Base-by-base conservation (phyloP, 2,113 vertebrate genomes). In the Egretta garzetta region DNA sequence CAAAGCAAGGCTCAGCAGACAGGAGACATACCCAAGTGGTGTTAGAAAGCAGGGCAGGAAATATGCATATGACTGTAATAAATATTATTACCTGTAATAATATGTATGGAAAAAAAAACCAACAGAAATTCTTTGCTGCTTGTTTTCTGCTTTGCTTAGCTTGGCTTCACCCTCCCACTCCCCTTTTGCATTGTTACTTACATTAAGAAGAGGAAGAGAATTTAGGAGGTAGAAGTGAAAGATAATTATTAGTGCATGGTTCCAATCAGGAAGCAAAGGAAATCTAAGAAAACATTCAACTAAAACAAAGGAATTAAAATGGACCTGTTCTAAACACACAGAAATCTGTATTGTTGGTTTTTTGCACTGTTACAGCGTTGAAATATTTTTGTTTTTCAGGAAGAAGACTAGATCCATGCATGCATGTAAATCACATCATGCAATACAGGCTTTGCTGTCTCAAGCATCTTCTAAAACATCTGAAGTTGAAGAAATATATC, bases 1-100 rank as follows among this genome's bases (percentile, higher is more conserved):
- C 55, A 94, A 86, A 98, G 99, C 98, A 98, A 99, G 99, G 99
- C 99, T 99, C 99, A 99, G 98, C 99, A 99, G 99, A 99, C 99
- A 99, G 99, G 99, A 99, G 94, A 97, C 86, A 70, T 96, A 97
- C 73, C 80, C 79, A 22, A 81, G 74, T 86, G 86, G 90, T 92
- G 97, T 98, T 98, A 98, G 98, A 98, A 97, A 96, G 95, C 59
- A 89, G 89, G 89, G 96, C 92, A 77, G 20, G 52, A 96, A 94
- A 83, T 91, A 96, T 39, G 86, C 93, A 91, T 62, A 77, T 28
- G 12, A 90, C 45, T n/a, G 52, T 77, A 75, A 75, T 87, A 95
- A 85, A 39, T 68, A 85, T 82, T 58, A 59, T 62, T 95, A 89
- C 53, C 79, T n/a, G 41, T 47, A 91, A 83, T 56, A 92, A 28